Evolutionary conservation across 2,797 vertebrate species (phyloP).

Genomic region (Mastacembelus armatus): DNA sequence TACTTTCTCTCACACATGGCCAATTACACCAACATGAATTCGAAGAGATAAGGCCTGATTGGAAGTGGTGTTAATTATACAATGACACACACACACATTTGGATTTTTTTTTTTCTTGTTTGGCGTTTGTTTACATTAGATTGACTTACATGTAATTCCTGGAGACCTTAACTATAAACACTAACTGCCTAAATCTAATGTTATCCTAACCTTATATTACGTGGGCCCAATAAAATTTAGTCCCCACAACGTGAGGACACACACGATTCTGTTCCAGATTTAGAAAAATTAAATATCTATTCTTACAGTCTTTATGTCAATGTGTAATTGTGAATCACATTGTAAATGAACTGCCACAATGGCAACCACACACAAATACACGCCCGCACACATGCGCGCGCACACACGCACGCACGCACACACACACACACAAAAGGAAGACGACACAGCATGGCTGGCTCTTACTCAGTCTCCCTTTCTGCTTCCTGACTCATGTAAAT

Average conservation of each 20-base stretch:
- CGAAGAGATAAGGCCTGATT: conserved; percentile 37
- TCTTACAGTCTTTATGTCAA: conserved; percentile 22
- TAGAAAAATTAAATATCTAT: conserved; percentile 39
- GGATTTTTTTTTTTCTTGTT: no score
- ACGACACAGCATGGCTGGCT: conserved; percentile 7
- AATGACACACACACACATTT: conserved; percentile 7
- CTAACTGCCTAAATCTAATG: no score
- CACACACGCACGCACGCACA: neutral
- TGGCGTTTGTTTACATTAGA: no score
- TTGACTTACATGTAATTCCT: no score
- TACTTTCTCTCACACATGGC: conserved; percentile 45
- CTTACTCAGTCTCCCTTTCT: conserved; percentile 4
- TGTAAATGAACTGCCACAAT: conserved; percentile 8
- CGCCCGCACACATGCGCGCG: neutral
- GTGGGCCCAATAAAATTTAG: no score
- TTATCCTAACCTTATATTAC: no score
- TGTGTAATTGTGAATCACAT: conserved; percentile 31
- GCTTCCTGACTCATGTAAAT: conserved; percentile 25
- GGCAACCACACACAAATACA: neutral
- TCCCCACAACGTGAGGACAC: no score
- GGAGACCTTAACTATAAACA: no score
- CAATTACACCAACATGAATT: conserved; percentile 2
- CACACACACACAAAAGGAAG: neutral
- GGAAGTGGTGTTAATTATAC: conserved; percentile 42
- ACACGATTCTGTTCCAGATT: conserved; percentile 45